Evolutionary conservation across 2,797 vertebrate genomes (phyloP), one percentile per base, ranked within the genome.

Genomic region (Toxotes lorentzi): DNA sequence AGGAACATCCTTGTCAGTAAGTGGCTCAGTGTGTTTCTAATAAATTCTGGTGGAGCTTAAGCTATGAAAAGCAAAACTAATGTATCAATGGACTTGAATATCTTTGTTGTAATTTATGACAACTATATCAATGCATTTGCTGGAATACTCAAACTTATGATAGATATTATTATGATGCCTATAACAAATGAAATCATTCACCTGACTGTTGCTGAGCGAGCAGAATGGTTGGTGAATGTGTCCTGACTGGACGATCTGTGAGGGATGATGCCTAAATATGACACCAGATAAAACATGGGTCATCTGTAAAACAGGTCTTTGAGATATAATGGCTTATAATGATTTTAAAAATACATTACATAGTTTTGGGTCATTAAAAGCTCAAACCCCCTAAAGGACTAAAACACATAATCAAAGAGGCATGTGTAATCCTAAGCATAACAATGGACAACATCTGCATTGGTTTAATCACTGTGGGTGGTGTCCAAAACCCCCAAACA

Each of bases 191-290:
- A 59, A 54, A 40, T 30, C 0, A 24, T 47, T 90, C 84, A 96
- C 95, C 94, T 95, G 91, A 93, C 88, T 71, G 85, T 82, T 65
- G 90, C 81, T 7, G 91, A 92, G 63, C 38, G 56, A 0, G 76
- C 35, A 6, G 88, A 87, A 75, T 89, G 88, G 75, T 61, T 84
- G 58, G 70, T 50, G 80, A 86, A 2, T 35, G 34, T 64, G 83
- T 56, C 93, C 51, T 91, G 93, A 78, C 61, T 92, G 73, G 84
- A 76, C 5, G 76, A 56, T 78, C 91, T 88, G 77, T 88, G 87
- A 69, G 77, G 34, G 73, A 86, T 4, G 13, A 71, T 77, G 43
- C 91, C 95, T 95, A 59, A 78, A 85, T 53, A 27, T 0, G 58
- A 76, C 47, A 78, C 1, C 56, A 48, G 11, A 86, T 12, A 63